Conservation (phyloP, 2,113 vertebrate genomes). For the Formicarius rufipectus region DNA sequence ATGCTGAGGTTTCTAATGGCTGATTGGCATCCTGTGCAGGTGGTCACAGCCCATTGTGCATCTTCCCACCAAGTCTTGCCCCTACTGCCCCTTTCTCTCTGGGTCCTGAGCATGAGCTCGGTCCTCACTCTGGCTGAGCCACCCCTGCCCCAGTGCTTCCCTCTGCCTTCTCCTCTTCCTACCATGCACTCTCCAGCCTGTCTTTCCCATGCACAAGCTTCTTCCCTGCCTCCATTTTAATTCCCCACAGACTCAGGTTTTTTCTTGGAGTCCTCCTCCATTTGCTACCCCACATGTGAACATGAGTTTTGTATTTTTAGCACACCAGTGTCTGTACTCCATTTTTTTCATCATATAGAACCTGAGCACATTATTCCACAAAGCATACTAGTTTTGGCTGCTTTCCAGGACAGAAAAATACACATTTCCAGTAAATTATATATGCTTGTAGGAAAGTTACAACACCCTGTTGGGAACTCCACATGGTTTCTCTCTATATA, state of each 20-base stretch:
- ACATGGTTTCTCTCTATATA: background rate
- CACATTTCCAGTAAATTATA: background rate
- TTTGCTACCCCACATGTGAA: background rate
- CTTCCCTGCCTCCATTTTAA: background rate
- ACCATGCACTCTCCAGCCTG: background rate
- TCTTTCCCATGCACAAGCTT: background rate
- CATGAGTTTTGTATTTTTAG: background rate
- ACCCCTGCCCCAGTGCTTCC: rapidly evolving
- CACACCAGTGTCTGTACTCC: background rate
- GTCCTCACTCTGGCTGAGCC: background rate
- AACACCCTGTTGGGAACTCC: background rate
- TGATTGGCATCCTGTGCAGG: rapidly evolving
- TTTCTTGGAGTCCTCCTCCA: background rate
- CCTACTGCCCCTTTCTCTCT: background rate
- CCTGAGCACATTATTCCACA: background rate
- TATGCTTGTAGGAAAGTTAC: background rate
- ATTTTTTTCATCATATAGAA: background rate
- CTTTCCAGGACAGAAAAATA: background rate
- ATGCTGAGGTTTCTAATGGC: background rate
- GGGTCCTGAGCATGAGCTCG: background rate
- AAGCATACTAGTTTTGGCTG: background rate
- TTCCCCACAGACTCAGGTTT: background rate
- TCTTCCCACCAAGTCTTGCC: rapidly evolving
- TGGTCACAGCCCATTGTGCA: background rate
- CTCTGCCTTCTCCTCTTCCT: rapidly evolving